Conservation (phyloP, 1,140 invertebrate species). For the Brachionus asplanchnoidis region DNA sequence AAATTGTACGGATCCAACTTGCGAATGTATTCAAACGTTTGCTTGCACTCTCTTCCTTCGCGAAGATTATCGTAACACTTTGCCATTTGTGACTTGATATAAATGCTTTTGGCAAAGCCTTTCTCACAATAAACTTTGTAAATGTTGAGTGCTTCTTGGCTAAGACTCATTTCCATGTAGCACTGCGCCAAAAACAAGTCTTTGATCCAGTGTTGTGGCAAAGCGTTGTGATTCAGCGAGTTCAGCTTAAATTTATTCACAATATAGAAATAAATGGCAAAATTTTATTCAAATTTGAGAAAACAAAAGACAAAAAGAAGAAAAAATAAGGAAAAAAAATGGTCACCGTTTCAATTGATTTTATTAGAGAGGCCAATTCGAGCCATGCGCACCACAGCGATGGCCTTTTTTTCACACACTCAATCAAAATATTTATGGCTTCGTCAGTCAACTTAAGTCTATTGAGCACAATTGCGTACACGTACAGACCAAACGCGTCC, state of each 20-base stretch:
- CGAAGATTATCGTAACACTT: conserved; percentile 84
- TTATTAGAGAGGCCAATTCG: conserved; percentile 78
- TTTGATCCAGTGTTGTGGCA: conserved; percentile 90
- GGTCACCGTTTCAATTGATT: conserved; percentile 66
- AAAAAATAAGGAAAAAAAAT: neutral
- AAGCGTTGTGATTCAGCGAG: conserved; percentile 63
- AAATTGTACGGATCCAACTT: conserved; percentile 82
- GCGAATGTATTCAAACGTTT: conserved; percentile 73
- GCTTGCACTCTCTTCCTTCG: conserved; percentile 63
- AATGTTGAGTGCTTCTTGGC: conserved; percentile 79
- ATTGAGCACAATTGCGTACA: conserved; percentile 78
- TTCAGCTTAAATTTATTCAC: conserved; percentile 31
- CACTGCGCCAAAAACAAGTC: conserved; percentile 84
- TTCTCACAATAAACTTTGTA: conserved; percentile 70
- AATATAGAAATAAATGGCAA: conserved; percentile 43
- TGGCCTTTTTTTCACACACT: conserved; percentile 71
- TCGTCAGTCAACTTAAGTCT: conserved; percentile 72
- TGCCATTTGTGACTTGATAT: conserved; percentile 84
- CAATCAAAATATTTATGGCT: conserved; percentile 71
- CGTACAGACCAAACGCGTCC: conserved; percentile 12
- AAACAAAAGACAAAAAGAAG: too few species aligned
- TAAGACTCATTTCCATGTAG: conserved; percentile 80
- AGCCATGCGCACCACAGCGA: conserved; percentile 88
- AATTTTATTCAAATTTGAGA: too few species aligned
- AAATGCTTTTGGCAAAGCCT: conserved; percentile 79